Percentiles rank a stretch among this genome's conserved stretches.
Conservation (phyloP, 2,113 vertebrate species). For the Esox niger region DNA sequence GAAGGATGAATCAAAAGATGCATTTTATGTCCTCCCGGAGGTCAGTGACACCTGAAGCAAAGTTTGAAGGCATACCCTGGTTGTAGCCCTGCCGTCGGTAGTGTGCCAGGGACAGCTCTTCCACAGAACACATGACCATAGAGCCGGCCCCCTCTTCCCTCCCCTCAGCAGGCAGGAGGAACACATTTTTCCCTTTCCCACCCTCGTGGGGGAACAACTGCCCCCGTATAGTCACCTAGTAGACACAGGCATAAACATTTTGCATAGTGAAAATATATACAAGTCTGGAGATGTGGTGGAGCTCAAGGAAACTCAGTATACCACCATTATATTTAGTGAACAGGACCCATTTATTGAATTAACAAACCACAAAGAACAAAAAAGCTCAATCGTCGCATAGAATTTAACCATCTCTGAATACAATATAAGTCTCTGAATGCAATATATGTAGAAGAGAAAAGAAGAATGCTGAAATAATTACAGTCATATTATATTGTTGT, state of each 20-base stretch:
- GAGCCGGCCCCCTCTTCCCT: constrained; percentile 29
- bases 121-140: constrained; percentile 89
- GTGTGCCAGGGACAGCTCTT: constrained; percentile 85
- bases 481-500: no score
- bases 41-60: not conserved
- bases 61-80: constrained; percentile 75
- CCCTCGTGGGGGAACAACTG: constrained; percentile 88
- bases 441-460: no score
- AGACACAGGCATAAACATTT: constrained; percentile 6
- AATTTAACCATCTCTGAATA: not conserved
- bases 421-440: no score
- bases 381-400: no score
- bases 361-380: no score
- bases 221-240: constrained; percentile 91
- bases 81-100: constrained; percentile 85
- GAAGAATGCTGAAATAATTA: no score
- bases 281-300: not conserved
- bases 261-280: no score
- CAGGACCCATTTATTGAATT: no score
- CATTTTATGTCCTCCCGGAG: no score
- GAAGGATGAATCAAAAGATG: no score
- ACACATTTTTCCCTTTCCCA: constrained; percentile 85
- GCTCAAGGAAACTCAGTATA: no score
- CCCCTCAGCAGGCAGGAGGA: constrained; percentile 74
- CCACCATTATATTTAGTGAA: no score